These are phyloP conservation scores for Nomada ruficornis DNA, from an alignment of 2,888 invertebrate genomes.

Conservation along the genomic window DNA sequence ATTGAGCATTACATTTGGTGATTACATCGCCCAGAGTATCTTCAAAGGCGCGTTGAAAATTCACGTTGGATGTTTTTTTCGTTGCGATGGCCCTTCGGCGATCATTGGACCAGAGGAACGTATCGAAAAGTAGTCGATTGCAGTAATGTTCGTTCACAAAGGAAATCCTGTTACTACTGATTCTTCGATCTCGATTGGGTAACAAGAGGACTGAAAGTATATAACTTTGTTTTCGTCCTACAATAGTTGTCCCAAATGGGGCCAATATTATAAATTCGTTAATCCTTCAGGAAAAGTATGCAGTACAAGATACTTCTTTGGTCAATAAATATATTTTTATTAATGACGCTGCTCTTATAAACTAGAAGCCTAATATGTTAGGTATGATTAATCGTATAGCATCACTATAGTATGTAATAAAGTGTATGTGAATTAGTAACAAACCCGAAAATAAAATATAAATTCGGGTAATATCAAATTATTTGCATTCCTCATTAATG, in stretches of 20 bases:
- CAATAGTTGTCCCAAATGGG: background rate
- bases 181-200: background rate
- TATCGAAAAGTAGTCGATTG: constrained; percentile 38
- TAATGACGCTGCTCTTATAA: too few species aligned
- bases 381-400: too few species aligned
- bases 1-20: constrained; percentile 21
- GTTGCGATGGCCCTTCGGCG: background rate
- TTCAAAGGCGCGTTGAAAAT: constrained; percentile 43
- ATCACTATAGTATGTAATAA: too few species aligned
- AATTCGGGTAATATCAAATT: too few species aligned
- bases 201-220: background rate
- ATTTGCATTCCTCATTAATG: too few species aligned
- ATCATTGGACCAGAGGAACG: background rate
- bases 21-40: constrained; percentile 35
- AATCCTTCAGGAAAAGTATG: background rate
- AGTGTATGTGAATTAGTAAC: too few species aligned
- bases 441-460: too few species aligned
- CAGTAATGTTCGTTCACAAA: background rate
- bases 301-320: too few species aligned
- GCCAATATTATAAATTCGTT: background rate
- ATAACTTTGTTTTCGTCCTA: background rate
- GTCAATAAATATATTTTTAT: too few species aligned
- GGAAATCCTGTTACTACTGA: background rate
- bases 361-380: too few species aligned
- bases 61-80: constrained; percentile 30